Percentiles rank a stretch among this genome's conserved stretches.
phyloP scores from a whole-genome alignment of 2,113 vertebrate genomes.

The Neotoma lepida region DNA sequence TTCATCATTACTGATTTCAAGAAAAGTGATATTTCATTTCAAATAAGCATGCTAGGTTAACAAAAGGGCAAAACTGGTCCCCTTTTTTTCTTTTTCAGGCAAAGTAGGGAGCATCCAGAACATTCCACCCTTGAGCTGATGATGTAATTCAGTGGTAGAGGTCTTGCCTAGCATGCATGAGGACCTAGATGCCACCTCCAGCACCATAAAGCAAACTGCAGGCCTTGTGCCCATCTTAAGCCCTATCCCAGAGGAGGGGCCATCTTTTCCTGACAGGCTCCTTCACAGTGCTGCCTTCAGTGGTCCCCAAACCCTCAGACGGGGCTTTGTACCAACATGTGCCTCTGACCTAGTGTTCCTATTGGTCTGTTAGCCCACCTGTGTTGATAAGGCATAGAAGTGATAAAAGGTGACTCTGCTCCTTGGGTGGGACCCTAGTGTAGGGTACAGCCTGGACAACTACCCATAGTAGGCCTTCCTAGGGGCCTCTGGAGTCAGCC shows the following conservation, averaged over 20 bases:
- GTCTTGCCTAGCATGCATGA: neutral
- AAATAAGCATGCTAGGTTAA: neutral
- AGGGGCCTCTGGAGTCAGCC: neutral
- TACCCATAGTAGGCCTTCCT: neutral
- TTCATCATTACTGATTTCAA: neutral
- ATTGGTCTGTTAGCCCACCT: neutral
- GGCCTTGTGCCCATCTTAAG: neutral
- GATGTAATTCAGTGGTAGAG: neutral
- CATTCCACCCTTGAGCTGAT: neutral
- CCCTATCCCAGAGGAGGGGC: neutral
- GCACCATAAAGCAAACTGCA: neutral
- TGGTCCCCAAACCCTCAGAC: neutral
- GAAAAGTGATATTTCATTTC: neutral
- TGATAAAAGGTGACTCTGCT: neutral
- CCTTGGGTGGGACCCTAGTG: neutral
- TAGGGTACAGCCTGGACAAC: neutral
- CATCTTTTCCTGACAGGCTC: neutral
- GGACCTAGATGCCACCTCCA: neutral
- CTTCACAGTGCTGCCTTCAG: neutral
- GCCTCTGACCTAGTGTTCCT: neutral
- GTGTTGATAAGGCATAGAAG: neutral
- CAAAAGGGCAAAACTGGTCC: neutral
- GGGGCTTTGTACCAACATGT: neutral
- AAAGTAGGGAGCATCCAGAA: neutral
- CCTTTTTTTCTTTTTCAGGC: neutral